Percentiles rank a stretch among this genome's conserved stretches.
Evolutionary conservation across 1,140 invertebrate species (phyloP).

Genomic region (Globodera rostochiensis): DNA sequence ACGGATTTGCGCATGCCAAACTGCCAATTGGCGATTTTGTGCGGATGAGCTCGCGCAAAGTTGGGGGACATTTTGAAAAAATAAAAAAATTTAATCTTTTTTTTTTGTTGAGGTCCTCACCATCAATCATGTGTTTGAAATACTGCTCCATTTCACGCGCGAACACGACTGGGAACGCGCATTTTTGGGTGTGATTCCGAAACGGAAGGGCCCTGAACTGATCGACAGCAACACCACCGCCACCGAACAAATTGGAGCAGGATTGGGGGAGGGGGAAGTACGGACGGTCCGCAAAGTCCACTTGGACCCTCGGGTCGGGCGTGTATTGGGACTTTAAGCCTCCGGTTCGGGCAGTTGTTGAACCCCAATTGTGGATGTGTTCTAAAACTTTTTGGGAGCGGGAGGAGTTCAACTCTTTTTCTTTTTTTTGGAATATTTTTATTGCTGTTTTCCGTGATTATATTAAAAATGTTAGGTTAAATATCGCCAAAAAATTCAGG

Average conservation of each 20-base stretch:
- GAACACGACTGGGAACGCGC: slow-evolving; percentile 82
- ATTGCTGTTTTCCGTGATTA: too few species aligned
- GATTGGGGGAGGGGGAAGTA: background rate
- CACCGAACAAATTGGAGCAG: background rate
- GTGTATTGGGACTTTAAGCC: background rate
- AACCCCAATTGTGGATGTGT: background rate
- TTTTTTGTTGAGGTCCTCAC: slow-evolving; percentile 74
- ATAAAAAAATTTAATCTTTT: background rate
- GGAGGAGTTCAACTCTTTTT: too few species aligned
- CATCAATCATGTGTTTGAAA: slow-evolving; percentile 95
- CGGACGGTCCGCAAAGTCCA: background rate
- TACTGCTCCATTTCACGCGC: slow-evolving; percentile 78
- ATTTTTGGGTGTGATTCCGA: slow-evolving; percentile 76
- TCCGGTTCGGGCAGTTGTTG: background rate
- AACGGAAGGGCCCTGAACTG: slow-evolving; percentile 66
- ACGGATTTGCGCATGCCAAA: slow-evolving; percentile 79
- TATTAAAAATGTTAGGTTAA: too few species aligned
- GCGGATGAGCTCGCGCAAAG: slow-evolving; percentile 87
- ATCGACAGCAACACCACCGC: background rate
- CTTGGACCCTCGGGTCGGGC: background rate
- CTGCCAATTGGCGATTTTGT: slow-evolving; percentile 87
- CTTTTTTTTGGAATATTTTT: too few species aligned
- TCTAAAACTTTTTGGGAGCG: background rate
- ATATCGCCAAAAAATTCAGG: too few species aligned
- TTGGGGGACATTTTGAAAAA: slow-evolving; percentile 10